phyloP scores from a whole-genome alignment of 2,797 vertebrate species.

The Mus caroli region DNA sequence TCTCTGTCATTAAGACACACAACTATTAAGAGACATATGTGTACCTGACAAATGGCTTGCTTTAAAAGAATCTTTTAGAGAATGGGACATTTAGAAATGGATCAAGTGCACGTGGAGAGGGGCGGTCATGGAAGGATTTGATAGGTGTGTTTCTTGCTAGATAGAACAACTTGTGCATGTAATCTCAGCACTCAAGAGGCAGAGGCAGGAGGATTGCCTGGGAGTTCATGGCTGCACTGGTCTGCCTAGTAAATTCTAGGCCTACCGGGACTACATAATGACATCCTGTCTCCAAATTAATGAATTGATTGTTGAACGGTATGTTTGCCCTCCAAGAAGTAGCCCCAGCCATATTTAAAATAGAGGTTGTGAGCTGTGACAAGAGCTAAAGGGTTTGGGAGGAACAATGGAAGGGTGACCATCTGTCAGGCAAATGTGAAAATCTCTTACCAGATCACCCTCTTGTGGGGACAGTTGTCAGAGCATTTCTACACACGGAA shows the following conservation, averaged over 20 bases:
- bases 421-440: constrained; percentile 45
- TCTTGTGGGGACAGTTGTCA: background rate
- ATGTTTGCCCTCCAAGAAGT: background rate
- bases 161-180: background rate
- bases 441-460: background rate
- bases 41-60: background rate
- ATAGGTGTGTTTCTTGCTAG: constrained; percentile 23
- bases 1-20: background rate
- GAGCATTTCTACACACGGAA: background rate
- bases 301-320: background rate
- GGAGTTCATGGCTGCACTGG: background rate
- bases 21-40: background rate
- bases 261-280: background rate
- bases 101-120: background rate
- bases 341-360: background rate
- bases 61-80: background rate
- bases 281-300: background rate
- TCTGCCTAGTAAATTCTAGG: background rate
- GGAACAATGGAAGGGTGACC: background rate
- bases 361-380: constrained; percentile 44
- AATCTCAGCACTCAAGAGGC: background rate
- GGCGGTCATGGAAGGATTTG: background rate
- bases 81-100: constrained; percentile 7
- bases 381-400: constrained; percentile 5
- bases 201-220: background rate